Evolutionary conservation across 2,113 vertebrate species (phyloP).

Genomic region (Elaphurus davidianus): DNA sequence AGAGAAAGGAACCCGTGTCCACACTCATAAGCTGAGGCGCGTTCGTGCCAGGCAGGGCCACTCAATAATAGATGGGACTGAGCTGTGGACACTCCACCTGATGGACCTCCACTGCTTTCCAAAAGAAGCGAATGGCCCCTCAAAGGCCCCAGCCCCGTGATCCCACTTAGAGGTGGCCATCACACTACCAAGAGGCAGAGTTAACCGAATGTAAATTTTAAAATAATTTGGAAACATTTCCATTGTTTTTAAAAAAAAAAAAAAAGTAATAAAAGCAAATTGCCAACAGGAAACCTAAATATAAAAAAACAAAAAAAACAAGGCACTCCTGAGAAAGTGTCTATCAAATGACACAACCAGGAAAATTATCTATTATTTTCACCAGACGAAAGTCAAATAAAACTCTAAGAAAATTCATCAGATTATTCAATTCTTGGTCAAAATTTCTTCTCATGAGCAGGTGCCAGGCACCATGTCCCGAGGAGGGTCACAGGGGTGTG

Average conservation of each 20-base stretch:
- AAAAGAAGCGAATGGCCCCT: neutral
- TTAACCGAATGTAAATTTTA: neutral
- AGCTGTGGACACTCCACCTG: neutral
- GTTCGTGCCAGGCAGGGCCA: neutral
- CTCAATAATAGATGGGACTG: neutral
- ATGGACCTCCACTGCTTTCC: neutral
- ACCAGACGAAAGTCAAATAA: neutral
- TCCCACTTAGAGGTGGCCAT: neutral
- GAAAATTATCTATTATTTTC: neutral
- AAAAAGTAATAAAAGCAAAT: neutral
- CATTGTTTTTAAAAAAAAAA: neutral
- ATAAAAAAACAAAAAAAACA: neutral
- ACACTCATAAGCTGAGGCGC: neutral
- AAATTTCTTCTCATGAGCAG: neutral
- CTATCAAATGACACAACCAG: neutral
- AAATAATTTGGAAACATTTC: neutral
- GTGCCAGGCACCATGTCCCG: too few species aligned
- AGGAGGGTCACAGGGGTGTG: neutral
- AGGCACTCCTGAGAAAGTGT: neutral
- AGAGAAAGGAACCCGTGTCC: too few species aligned
- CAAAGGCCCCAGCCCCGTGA: neutral
- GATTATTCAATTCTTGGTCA: neutral
- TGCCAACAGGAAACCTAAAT: neutral
- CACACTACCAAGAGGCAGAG: neutral
- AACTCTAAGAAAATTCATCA: neutral